These are phyloP conservation scores for Cataglyphis altisquamis DNA, from an alignment of 2,888 invertebrate species.

Conservation along the genomic window DNA sequence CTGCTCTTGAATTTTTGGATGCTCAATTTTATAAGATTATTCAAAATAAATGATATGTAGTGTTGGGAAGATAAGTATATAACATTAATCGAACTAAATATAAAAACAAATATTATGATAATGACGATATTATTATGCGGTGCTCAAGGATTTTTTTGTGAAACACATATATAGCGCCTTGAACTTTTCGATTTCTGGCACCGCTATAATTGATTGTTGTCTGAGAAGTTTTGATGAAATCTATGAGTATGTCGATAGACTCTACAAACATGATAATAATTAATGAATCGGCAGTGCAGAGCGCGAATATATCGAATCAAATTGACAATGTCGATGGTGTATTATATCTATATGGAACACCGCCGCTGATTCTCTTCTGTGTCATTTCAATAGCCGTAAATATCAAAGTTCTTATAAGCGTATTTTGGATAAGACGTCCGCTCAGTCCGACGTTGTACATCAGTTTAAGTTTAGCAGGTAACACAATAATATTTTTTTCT, in stretches of 20 bases:
- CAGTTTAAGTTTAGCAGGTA: constrained; percentile 88
- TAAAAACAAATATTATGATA: neutral
- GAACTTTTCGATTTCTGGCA: neutral
- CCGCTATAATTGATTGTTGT: neutral
- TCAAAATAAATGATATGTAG: neutral
- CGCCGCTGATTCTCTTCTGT: constrained; percentile 87
- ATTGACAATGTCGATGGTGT: constrained; percentile 23
- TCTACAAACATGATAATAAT: neutral
- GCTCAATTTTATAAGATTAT: neutral
- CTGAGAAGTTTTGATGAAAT: constrained; percentile 3
- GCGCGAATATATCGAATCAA: neutral
- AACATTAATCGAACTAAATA: neutral
- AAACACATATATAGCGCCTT: neutral
- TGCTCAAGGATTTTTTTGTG: neutral
- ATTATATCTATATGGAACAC: constrained; percentile 78
- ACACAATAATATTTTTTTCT: neutral
- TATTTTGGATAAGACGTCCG: constrained; percentile 88
- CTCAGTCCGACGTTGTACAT: constrained; percentile 88
- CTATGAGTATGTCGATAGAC: constrained; percentile 3
- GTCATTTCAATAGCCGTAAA: constrained; percentile 87
- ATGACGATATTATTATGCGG: constrained; percentile 1
- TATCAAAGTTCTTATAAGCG: constrained; percentile 87
- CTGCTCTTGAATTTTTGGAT: neutral
- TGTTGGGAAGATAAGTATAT: neutral
- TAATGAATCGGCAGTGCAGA: neutral